phyloP scores from a whole-genome alignment of 1,140 invertebrate species.

The Diachasmimorpha longicaudata region DNA sequence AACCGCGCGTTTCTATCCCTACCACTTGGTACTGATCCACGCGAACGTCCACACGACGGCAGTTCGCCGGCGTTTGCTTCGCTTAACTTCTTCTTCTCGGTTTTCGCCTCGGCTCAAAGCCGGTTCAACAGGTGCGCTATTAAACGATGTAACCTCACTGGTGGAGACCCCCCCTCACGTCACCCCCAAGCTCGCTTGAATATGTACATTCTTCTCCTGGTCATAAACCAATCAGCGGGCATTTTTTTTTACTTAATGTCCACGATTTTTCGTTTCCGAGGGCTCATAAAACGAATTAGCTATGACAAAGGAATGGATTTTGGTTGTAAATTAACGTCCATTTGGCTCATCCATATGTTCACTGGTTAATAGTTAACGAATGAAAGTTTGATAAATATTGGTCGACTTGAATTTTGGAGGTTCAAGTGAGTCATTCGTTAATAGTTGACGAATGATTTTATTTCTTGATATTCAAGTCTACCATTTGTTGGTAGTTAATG shows the following conservation, averaged over 20 bases:
- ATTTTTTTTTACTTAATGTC: neutral
- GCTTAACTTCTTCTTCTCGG: conserved; percentile 12
- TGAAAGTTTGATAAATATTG: no score
- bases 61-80: conserved; percentile 7
- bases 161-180: neutral
- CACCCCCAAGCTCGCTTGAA: neutral
- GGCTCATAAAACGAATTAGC: no score
- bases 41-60: conserved; percentile 20
- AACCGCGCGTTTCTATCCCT: conserved; percentile 23
- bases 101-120: conserved; percentile 20
- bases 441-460: no score
- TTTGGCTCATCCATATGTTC: no score
- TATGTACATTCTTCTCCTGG: neutral
- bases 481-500: no score
- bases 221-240: neutral
- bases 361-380: no score
- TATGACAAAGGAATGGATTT: no score
- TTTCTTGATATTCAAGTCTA: no score
- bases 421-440: no score
- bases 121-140: conserved; percentile 27
- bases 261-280: no score
- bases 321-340: no score
- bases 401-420: no score
- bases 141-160: conserved; percentile 22
- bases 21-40: conserved; percentile 19